Evolutionary conservation across 2,113 vertebrate species (phyloP).

Genomic region (Eretmodus cyanostictus): DNA sequence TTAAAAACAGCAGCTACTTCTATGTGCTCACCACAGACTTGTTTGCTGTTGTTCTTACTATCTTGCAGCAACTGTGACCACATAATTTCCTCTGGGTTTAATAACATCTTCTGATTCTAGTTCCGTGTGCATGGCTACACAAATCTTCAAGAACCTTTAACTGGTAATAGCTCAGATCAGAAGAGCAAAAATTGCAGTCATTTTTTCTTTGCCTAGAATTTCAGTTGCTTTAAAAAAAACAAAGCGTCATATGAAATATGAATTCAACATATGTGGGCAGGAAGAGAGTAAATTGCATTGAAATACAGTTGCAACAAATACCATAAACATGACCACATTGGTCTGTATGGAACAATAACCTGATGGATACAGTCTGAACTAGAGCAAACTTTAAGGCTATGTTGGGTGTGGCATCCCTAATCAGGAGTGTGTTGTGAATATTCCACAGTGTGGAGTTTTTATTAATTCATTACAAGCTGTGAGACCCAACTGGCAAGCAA

Average conservation of each 20-base stretch:
- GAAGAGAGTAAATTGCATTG: background rate
- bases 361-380: background rate
- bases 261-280: background rate
- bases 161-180: background rate
- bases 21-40: background rate
- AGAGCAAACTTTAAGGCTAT: background rate
- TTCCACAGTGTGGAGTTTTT: background rate
- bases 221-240: background rate
- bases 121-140: background rate
- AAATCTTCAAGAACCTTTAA: background rate
- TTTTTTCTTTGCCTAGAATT: background rate
- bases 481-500: background rate
- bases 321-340: background rate
- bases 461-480: slow-evolving; percentile 17
- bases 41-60: background rate
- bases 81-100: background rate
- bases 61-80: background rate
- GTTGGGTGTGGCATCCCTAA: background rate
- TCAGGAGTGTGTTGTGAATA: background rate
- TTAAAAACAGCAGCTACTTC: background rate
- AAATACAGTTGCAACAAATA: background rate
- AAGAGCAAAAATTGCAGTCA: background rate
- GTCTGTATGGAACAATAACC: background rate
- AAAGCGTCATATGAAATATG: background rate
- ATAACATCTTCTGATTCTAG: background rate